Evolutionary conservation across 2,797 vertebrate species (phyloP).

Genomic region (Microctenopoma lineatum): DNA sequence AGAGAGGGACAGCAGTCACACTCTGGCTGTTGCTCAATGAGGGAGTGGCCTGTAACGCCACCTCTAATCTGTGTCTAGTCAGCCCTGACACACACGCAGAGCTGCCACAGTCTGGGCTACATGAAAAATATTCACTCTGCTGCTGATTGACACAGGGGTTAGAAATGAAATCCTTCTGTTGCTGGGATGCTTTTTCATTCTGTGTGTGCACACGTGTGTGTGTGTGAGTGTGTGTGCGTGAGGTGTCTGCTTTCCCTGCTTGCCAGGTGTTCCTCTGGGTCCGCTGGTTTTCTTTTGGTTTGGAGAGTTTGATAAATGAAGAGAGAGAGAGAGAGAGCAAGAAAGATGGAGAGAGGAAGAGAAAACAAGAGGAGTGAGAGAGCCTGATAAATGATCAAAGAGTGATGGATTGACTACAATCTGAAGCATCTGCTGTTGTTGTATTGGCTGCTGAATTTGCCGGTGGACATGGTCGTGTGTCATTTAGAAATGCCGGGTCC

Average conservation of each 20-base stretch:
- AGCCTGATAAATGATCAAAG: slow-evolving; percentile 75
- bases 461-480: slow-evolving; percentile 11
- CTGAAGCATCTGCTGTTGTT: slow-evolving; percentile 47
- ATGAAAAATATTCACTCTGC: slow-evolving; percentile 77
- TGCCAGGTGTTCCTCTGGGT: slow-evolving; percentile 78
- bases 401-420: slow-evolving; percentile 75
- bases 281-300: slow-evolving; percentile 76
- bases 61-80: slow-evolving; percentile 81
- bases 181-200: slow-evolving; percentile 47
- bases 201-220: slow-evolving; percentile 25
- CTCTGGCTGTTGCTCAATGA: slow-evolving; percentile 82
- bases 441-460: slow-evolving; percentile 39
- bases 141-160: slow-evolving; percentile 73
- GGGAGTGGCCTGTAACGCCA: slow-evolving; percentile 74
- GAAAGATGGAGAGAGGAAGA: slow-evolving; percentile 14
- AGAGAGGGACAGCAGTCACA: slow-evolving; percentile 78
- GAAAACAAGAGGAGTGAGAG: slow-evolving; percentile 40
- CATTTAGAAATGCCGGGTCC: slow-evolving; percentile 8
- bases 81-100: slow-evolving; percentile 61
- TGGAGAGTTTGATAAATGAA: slow-evolving; percentile 75
- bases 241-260: slow-evolving; percentile 50
- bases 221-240: slow-evolving; percentile 26
- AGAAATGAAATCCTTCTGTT: slow-evolving; percentile 76
- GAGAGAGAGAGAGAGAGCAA: slow-evolving; percentile 21
- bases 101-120: slow-evolving; percentile 55